These are phyloP conservation scores for Chloropsis cyanopogon DNA, from an alignment of 2,113 vertebrate species.

Conservation along the genomic window DNA sequence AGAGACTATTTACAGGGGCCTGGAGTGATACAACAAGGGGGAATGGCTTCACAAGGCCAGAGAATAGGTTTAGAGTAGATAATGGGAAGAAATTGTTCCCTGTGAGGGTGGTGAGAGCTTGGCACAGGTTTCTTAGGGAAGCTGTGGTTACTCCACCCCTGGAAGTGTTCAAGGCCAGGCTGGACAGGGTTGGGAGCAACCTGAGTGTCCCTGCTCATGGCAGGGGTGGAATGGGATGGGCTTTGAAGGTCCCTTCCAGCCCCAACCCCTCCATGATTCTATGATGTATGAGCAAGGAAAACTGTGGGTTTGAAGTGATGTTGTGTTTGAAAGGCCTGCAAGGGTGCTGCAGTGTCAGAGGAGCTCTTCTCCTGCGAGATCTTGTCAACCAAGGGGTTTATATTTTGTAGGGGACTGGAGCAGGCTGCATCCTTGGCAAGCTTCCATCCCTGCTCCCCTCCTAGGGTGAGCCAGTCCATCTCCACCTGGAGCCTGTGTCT, in stretches of 20 bases:
- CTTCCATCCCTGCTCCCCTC: background rate
- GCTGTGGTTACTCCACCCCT: background rate
- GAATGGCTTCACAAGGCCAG: background rate
- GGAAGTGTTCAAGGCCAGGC: fast-evolving
- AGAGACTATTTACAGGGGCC: no score
- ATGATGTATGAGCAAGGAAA: fast-evolving
- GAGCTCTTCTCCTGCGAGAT: background rate
- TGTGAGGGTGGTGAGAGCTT: background rate
- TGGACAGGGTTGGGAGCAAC: background rate
- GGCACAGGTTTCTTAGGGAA: background rate
- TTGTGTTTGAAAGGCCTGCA: background rate
- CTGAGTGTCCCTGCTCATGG: background rate
- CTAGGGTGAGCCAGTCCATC: fast-evolving
- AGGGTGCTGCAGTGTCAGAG: background rate
- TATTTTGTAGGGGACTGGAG: fast-evolving
- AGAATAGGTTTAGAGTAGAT: no score
- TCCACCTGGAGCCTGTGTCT: fast-evolving
- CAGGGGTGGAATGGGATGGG: fast-evolving
- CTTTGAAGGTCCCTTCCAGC: background rate
- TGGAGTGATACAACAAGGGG: background rate
- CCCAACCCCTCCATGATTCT: background rate
- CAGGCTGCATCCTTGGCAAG: background rate
- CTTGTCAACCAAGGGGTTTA: background rate
- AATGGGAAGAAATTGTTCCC: background rate
- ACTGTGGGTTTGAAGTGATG: no score